Percentiles rank a stretch among this genome's conserved stretches.
Evolutionary conservation across 2,113 vertebrate genomes (phyloP).

Genomic region (Zeus faber): DNA sequence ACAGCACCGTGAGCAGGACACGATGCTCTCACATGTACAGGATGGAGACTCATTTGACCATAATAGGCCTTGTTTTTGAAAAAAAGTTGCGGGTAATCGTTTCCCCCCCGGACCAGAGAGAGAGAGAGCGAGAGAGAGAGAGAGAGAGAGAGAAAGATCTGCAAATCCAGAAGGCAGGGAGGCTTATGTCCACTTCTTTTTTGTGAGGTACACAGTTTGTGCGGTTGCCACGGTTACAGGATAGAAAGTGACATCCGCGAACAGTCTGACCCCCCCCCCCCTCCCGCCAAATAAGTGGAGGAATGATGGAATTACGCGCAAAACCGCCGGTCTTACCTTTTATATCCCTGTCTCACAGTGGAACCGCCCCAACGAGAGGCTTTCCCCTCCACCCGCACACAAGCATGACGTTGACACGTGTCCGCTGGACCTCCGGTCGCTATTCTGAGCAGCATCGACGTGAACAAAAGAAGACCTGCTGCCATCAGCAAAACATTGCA

Average conservation of each 20-base stretch:
- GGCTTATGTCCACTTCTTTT: no score
- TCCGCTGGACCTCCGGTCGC: no score
- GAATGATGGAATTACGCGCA: constrained; percentile 46
- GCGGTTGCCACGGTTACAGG: no score
- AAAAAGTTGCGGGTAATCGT: constrained; percentile 70
- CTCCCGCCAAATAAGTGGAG: constrained; percentile 41
- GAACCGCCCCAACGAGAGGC: no score
- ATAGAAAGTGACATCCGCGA: constrained; percentile 46
- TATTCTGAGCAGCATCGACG: no score
- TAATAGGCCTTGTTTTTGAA: constrained; percentile 73
- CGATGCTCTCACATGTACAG: constrained; percentile 69
- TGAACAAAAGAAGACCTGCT: no score
- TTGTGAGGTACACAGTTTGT: no score
- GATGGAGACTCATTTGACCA: constrained; percentile 64
- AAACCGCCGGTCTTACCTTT: constrained; percentile 60
- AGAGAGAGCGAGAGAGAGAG: no score
- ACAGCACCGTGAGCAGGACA: constrained; percentile 63
- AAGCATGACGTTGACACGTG: no score
- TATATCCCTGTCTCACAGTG: constrained; percentile 43
- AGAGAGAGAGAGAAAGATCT: no score
- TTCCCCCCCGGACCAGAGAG: constrained; percentile 59
- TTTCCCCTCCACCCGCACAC: background rate
- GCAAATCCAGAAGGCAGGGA: constrained; percentile 48
- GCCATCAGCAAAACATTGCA: no score
- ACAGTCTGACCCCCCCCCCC: constrained; percentile 28